Conservation (phyloP, 2,888 invertebrate species). For the Torymus auratus region DNA sequence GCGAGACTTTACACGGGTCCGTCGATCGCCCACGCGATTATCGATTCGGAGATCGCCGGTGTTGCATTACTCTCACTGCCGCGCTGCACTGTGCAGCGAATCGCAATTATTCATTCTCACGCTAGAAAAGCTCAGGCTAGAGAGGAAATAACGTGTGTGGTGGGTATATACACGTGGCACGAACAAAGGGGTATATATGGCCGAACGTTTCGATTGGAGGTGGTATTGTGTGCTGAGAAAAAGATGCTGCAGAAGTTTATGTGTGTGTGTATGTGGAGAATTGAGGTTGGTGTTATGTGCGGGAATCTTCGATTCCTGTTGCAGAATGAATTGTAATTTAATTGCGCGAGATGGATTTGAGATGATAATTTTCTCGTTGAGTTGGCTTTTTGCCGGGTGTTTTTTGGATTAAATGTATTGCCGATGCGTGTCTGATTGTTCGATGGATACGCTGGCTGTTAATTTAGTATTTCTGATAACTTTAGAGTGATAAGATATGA, state of each 20-base stretch:
- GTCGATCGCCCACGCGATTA: slow-evolving; percentile 61
- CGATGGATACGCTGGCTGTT: not conserved
- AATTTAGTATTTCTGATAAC: not conserved
- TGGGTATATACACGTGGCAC: not conserved
- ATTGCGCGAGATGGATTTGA: slow-evolving; percentile 13
- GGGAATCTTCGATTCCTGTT: not conserved
- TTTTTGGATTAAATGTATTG: not conserved
- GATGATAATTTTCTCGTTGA: slow-evolving; percentile 29
- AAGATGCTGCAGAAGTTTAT: too few relatives aligned
- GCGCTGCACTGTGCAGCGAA: slow-evolving; percentile 18
- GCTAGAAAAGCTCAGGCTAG: slow-evolving; percentile 43
- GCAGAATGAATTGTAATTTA: slow-evolving; percentile 13
- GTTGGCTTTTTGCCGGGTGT: not conserved
- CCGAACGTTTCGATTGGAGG: not conserved
- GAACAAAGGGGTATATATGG: not conserved
- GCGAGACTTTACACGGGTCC: slow-evolving; percentile 26
- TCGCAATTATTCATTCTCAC: slow-evolving; percentile 59
- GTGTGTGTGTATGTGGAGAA: not conserved
- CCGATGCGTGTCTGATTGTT: not conserved
- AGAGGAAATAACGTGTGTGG: slow-evolving; percentile 27
- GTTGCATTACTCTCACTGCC: slow-evolving; percentile 45
- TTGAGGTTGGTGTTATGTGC: not conserved
- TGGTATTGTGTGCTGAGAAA: too few relatives aligned
- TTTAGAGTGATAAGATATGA: too few relatives aligned
- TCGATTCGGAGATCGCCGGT: slow-evolving; percentile 58